phyloP scores from a whole-genome alignment of 2,888 invertebrate genomes.

The Brachyopa scutellaris region DNA sequence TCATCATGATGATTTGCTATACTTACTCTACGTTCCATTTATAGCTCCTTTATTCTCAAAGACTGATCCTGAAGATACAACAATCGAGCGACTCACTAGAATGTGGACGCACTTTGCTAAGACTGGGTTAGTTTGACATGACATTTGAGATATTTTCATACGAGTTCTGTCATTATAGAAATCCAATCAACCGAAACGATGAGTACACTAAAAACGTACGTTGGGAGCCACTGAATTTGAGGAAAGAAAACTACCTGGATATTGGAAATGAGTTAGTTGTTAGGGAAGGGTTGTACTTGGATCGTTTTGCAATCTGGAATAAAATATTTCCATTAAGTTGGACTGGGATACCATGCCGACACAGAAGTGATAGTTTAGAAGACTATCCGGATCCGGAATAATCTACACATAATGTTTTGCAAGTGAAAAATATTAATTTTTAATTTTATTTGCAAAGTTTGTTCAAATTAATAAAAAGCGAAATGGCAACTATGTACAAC shows the following conservation, averaged over 20 bases:
- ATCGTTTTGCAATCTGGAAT: conserved; percentile 74
- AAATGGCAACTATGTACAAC: too few relatives aligned
- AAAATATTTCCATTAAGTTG: conserved; percentile 72
- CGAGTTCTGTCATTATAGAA: conserved; percentile 68
- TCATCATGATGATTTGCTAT: conserved; percentile 83
- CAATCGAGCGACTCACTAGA: conserved; percentile 81
- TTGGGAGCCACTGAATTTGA: conserved; percentile 76
- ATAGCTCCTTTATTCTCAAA: conserved; percentile 78
- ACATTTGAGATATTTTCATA: too few relatives aligned
- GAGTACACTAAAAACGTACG: conserved; percentile 74
- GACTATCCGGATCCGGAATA: conserved; percentile 38
- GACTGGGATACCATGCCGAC: conserved; percentile 38
- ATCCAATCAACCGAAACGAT: conserved; percentile 78
- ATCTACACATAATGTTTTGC: too few relatives aligned
- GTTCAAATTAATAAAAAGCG: too few relatives aligned
- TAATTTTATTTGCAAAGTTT: too few relatives aligned
- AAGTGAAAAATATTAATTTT: too few relatives aligned
- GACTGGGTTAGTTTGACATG: conserved; percentile 74
- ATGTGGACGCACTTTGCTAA: conserved; percentile 82
- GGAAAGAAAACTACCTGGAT: conserved; percentile 76
- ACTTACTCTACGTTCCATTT: conserved; percentile 78
- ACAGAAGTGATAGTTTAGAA: not conserved
- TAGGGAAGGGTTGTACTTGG: conserved; percentile 71
- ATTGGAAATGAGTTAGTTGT: conserved; percentile 76
- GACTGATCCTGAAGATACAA: conserved; percentile 80